These are phyloP conservation scores for Diadegma fenestrale DNA, from an alignment of 2,888 invertebrate species.

Conservation along the genomic window DNA sequence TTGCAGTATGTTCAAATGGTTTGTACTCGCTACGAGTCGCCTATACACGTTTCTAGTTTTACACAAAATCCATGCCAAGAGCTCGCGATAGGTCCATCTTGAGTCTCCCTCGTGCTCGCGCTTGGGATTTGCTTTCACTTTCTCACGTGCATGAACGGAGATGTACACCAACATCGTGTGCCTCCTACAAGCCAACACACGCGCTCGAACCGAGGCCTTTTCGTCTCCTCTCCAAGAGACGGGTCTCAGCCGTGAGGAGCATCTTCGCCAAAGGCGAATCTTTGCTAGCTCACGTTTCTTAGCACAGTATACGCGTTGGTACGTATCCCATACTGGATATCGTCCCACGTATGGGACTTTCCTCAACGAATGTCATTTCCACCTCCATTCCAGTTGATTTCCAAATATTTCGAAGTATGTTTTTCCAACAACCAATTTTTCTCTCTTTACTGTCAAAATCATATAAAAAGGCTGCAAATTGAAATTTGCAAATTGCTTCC, in stretches of 20 bases:
- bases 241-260: conserved; percentile 48
- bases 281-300: conserved; percentile 34
- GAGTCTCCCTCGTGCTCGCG: conserved; percentile 55
- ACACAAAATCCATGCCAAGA: conserved; percentile 14
- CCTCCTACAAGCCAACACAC: conserved; percentile 50
- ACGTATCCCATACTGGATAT: not conserved
- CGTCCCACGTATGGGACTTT: conserved; percentile 1
- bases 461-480: too few relatives aligned
- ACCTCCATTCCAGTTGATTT: not conserved
- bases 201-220: conserved; percentile 72
- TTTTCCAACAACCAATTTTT: too few relatives aligned
- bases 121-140: conserved; percentile 79
- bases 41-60: not conserved
- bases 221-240: conserved; percentile 53
- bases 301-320: conserved; percentile 5
- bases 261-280: conserved; percentile 44
- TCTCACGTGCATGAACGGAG: conserved; percentile 77
- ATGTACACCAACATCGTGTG: conserved; percentile 56
- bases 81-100: conserved; percentile 38
- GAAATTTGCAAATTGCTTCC: too few relatives aligned
- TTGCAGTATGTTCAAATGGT: not conserved
- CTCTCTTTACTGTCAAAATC: too few relatives aligned
- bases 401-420: too few relatives aligned
- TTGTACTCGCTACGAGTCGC: conserved; percentile 4
- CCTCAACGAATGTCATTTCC: not conserved